A percentile compares a stretch with the other conserved stretches of the same genome.
These are phyloP conservation scores for Palythoa grandiflora DNA, from an alignment of 92 coral and sea anemone species.

Conservation along the genomic window DNA sequence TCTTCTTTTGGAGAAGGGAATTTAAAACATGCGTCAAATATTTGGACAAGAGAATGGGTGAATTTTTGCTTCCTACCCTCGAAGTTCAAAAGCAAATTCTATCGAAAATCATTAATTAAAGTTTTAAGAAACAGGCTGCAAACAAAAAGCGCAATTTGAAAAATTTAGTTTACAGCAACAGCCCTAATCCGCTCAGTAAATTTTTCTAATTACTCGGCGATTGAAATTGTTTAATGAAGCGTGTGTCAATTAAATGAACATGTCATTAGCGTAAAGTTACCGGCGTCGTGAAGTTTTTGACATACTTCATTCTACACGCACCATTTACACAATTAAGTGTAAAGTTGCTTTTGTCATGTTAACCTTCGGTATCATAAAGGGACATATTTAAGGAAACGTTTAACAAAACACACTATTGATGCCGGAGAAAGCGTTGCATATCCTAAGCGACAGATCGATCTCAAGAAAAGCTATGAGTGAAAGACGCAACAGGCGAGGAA, in stretches of 20 bases:
- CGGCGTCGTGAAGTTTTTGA: neutral
- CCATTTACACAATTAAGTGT: conserved; percentile 14
- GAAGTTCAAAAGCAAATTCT: conserved; percentile 1
- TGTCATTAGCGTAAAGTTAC: conserved; percentile 12
- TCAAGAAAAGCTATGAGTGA: conserved; percentile 64
- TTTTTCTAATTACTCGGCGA: neutral
- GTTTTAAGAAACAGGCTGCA: neutral
- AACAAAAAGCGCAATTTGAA: neutral
- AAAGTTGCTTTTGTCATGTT: conserved; percentile 22
- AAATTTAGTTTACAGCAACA: neutral
- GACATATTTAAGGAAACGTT: neutral
- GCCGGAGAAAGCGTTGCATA: neutral
- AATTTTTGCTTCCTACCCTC: neutral
- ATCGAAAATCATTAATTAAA: neutral
- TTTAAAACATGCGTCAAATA: neutral
- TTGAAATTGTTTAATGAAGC: conserved; percentile 30
- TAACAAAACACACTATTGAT: neutral
- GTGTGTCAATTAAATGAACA: conserved; percentile 11
- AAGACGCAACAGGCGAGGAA: conserved; percentile 58
- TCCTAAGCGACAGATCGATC: too few relatives aligned
- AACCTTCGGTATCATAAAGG: neutral
- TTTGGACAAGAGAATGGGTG: neutral
- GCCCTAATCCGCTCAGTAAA: neutral
- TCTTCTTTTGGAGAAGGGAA: neutral
- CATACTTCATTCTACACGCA: conserved; percentile 12